Evolutionary conservation across 1,140 invertebrate genomes (phyloP).

Genomic region (Dryas iulia): DNA sequence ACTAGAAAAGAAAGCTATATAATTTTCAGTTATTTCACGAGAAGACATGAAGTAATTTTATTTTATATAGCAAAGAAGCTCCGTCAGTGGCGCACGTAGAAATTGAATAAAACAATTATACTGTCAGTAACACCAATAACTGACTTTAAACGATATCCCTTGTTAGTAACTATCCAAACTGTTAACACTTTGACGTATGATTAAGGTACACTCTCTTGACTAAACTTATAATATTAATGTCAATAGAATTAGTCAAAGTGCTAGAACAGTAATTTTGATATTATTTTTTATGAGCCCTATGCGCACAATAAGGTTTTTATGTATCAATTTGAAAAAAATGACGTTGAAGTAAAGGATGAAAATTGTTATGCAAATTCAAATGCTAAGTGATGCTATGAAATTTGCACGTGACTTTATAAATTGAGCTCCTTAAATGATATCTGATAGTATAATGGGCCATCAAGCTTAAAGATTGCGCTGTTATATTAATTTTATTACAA

Average conservation of each 20-base stretch:
- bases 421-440: slow-evolving; percentile 22
- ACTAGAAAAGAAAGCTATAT: no score
- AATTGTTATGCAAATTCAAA: slow-evolving; percentile 16
- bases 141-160: slow-evolving; percentile 6
- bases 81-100: not conserved
- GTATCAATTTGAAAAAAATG: not conserved
- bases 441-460: not conserved
- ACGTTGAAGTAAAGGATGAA: not conserved
- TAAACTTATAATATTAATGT: not conserved
- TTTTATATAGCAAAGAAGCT: not conserved
- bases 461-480: slow-evolving; percentile 2
- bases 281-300: not conserved
- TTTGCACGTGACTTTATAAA: slow-evolving; percentile 35
- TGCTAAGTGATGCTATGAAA: slow-evolving; percentile 24
- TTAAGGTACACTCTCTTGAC: not conserved
- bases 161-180: not conserved
- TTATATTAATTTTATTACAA: slow-evolving; percentile 1
- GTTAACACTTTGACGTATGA: slow-evolving; percentile 19
- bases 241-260: not conserved
- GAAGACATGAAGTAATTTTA: no score
- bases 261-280: not conserved
- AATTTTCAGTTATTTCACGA: not conserved
- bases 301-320: not conserved
- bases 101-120: not conserved
- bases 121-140: not conserved